Base-by-base conservation (phyloP, 2,888 invertebrate genomes). In the Drosophila paramelanica region DNA sequence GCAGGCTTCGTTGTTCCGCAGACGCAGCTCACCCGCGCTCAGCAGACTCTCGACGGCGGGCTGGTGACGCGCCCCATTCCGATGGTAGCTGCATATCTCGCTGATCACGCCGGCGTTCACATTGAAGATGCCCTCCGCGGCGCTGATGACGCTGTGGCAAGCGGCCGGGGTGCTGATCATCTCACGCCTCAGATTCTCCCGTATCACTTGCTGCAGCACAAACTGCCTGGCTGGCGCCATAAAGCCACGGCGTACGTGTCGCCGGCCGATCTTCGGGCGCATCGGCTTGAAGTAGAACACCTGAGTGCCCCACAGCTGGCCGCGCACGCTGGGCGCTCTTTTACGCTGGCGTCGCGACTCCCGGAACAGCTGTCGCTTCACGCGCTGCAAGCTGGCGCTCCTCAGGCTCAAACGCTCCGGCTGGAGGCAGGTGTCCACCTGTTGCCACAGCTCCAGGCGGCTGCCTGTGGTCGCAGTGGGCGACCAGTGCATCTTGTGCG, bases 331-430 rank as follows among this genome's bases (percentile, higher is more conserved):
- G 0, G 36, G 62, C 0, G 5, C 5, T 0, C 55, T 46, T 57
- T 91, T 91, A 1, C 90, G 88, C 3, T 39, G 50, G 0, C 41
- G 13, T 13, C 57, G 77, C 0, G 67, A 13, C 3, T 79, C 79
- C 1, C 77, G 74, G 46, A 91, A 90, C 0, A 90, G 53, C n/a
- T 81, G 86, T 0, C 91, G 73, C 64, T 84, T 91, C 0, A 90
- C 87, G 1, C 50, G 72, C 17, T 84, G 52, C 31, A 87, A 8
- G 1, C 67, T 62, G 1, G 68, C 75, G 5, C 8, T 52, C 3
- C 33, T 43, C 0, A 13, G 8, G 0, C 66, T 55, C 0, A 79
- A 1, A 0, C 56, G 45, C 14, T 72, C 66, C 5, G 80, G 83
- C 10, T 51, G 59, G 13, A 90, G 70, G 58, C 87, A 76, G 0